These are phyloP conservation scores for Ispidina picta DNA, from an alignment of 2,797 vertebrate species.

Conservation along the genomic window DNA sequence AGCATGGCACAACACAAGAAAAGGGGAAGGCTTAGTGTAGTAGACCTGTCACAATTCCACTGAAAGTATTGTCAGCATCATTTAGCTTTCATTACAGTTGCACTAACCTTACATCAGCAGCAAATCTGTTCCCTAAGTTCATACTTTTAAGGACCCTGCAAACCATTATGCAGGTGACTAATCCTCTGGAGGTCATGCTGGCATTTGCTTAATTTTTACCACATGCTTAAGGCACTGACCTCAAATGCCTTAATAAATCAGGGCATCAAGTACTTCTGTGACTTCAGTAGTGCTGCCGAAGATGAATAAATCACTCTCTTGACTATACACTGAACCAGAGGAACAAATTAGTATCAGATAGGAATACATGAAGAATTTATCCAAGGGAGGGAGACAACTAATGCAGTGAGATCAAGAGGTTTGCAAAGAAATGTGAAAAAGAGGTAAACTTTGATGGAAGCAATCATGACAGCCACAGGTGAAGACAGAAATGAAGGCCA, in stretches of 20 bases:
- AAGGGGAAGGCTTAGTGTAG: background rate
- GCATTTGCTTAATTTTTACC: constrained; percentile 47
- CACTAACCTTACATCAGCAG: background rate
- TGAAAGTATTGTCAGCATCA: background rate
- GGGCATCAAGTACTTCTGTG: constrained; percentile 44
- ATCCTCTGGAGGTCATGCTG: constrained; percentile 7
- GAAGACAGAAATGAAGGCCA: background rate
- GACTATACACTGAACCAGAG: constrained; percentile 32
- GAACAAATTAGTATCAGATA: constrained; percentile 25
- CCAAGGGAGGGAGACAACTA: background rate
- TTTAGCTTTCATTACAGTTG: background rate
- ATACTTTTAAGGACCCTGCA: background rate
- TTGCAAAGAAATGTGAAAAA: constrained; percentile 3
- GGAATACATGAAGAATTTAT: constrained; percentile 25
- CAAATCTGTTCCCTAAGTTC: background rate
- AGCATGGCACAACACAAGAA: background rate
- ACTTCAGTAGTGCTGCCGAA: constrained; percentile 14
- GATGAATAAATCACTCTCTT: constrained; percentile 42
- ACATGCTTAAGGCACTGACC: constrained; percentile 48
- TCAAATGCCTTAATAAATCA: constrained; percentile 54
- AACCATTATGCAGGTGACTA: constrained; percentile 18
- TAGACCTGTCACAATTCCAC: background rate
- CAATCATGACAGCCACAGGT: background rate
- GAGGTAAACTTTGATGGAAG: background rate
- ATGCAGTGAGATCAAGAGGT: constrained; percentile 15